Base-by-base conservation (phyloP, 2,797 vertebrate genomes). In the Acestrorhynchus altus region DNA sequence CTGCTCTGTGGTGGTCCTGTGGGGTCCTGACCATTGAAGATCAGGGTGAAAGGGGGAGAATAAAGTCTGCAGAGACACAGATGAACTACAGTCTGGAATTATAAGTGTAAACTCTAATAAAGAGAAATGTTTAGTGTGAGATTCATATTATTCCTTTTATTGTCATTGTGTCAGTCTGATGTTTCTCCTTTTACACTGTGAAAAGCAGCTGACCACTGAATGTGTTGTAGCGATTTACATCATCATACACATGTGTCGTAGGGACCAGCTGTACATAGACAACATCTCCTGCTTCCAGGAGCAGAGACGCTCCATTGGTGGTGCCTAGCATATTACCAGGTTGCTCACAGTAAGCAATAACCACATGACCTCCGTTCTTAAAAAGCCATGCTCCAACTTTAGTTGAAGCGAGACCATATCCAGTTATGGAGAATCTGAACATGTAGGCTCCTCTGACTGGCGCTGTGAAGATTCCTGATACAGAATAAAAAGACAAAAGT, bases 171-270 rank as follows among this genome's bases (percentile, higher is more conserved):
- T 49, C 52, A 56, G 22, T 26, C 52, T 56, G n/a, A 16, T 9
- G 8, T 9, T 59, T 1, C n/a, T 59, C 52, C 12, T 31, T 22
- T 78, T 74, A 85, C 78, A 83, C 66, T 35, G 78, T 71, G 31
- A 90, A 89, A 44, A 90, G 82, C 60, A 90, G 61, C 47, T 85
- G 83, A 31, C 86, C 86, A 42, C 83, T 88, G 46, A 90, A 88
- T 4, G 83, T 89, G 60, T 0, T 86, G 15, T 47, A 76, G 20
- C n/a, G 56, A 69, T 64, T 18, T 0, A 0, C 0, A 79, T 0
- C 28, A 12, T 89, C 86, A 85, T 0, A 57, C 2, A 89, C 71
- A 8, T 13, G 69, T 40, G 74, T 0, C 9, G 76, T 77, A 0
- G 0, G 0, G 71, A 18, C 69, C 47, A 9, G 76, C 40, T 11